Conservation (phyloP, 2,888 invertebrate genomes). For the Spatulosminthurus flaviceps region DNA sequence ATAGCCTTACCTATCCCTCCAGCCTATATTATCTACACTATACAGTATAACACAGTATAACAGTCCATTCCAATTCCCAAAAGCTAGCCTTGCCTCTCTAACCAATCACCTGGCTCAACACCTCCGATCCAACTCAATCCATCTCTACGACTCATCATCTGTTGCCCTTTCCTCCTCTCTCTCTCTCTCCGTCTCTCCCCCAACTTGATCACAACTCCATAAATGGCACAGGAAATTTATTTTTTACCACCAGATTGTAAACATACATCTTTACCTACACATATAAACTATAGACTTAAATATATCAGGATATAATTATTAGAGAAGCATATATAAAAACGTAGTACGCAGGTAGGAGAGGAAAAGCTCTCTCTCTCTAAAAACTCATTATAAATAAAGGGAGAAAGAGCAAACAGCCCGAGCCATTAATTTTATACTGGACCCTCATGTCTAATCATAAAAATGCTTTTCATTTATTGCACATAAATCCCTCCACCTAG, state of each 20-base stretch:
- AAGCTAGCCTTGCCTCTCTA: conserved; percentile 5
- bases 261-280: not conserved
- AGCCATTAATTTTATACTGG: not conserved
- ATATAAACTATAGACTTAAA: too few relatives aligned
- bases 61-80: not conserved
- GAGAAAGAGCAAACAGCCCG: not conserved
- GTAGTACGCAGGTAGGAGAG: too few relatives aligned
- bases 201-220: not conserved
- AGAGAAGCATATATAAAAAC: too few relatives aligned
- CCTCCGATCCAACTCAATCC: conserved; percentile 25
- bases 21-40: not conserved
- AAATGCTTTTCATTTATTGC: not conserved
- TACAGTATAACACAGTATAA: not conserved
- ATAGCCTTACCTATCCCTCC: not conserved
- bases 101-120: conserved; percentile 43
- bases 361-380: too few relatives aligned
- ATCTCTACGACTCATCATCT: conserved; percentile 41
- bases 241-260: conserved; percentile 4
- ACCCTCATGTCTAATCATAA: not conserved
- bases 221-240: conserved; percentile 10
- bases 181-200: not conserved
- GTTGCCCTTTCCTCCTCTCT: not conserved
- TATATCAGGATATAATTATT: too few relatives aligned
- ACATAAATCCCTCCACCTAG: not conserved
- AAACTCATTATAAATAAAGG: too few relatives aligned